Evolutionary conservation across 2,888 invertebrate genomes (phyloP).

Genomic region (Melipona bicolor): DNA sequence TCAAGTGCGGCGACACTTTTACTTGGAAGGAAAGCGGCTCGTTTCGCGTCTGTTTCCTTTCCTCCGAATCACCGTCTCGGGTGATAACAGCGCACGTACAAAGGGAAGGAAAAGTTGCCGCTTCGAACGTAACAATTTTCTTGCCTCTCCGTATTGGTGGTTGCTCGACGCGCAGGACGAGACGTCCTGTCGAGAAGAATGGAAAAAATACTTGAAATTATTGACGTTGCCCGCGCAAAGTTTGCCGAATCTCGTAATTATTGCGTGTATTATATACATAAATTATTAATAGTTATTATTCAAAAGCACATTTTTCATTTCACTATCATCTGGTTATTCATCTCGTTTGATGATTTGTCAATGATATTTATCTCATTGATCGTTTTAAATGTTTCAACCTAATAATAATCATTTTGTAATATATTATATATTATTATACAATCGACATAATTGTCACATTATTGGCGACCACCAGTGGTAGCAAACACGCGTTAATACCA

Average conservation of each 20-base stretch:
- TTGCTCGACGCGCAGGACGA: background rate
- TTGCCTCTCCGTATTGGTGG: too few relatives aligned
- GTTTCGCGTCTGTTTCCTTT: background rate
- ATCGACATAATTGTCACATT: too few relatives aligned
- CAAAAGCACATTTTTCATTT: too few relatives aligned
- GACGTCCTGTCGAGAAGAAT: background rate
- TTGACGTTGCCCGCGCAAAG: background rate
- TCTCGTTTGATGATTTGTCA: too few relatives aligned
- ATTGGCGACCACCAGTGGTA: too few relatives aligned
- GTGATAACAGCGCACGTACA: background rate
- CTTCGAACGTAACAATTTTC: background rate
- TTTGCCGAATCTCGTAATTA: background rate
- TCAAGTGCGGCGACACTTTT: conserved; percentile 54
- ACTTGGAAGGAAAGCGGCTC: conserved; percentile 20
- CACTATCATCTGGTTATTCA: too few relatives aligned
- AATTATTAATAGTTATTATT: too few relatives aligned
- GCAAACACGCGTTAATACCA: background rate
- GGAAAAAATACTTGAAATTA: background rate
- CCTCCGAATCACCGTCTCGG: background rate
- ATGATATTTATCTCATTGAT: too few relatives aligned
- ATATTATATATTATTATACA: too few relatives aligned
- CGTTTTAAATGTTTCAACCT: too few relatives aligned
- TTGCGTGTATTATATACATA: too few relatives aligned
- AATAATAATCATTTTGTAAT: too few relatives aligned
- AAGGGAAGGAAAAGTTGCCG: conserved; percentile 10